Percentiles rank a stretch among this genome's conserved stretches.
phyloP scores from a whole-genome alignment of 2,797 vertebrate species.

The Onychomys arenicola region DNA sequence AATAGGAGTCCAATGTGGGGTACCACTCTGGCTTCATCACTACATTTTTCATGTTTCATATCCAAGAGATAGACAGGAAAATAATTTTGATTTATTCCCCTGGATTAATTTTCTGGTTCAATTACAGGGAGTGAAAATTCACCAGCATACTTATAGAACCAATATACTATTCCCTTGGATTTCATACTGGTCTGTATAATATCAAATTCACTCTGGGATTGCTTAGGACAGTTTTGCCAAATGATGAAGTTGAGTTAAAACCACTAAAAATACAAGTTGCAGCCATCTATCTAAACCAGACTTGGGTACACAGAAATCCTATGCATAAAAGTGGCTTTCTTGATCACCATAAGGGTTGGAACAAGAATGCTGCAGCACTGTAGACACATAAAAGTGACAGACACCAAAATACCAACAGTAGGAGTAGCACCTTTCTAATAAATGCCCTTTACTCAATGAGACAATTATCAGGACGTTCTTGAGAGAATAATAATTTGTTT shows the following conservation, averaged over 20 bases:
- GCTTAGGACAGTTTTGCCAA: background rate
- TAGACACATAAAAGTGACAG: slow-evolving; percentile 59
- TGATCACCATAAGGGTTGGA: background rate
- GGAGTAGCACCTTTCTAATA: slow-evolving; percentile 61
- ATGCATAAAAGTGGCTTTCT: slow-evolving; percentile 45
- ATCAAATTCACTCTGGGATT: background rate
- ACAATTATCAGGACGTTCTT: slow-evolving; percentile 64
- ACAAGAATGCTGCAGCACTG: slow-evolving; percentile 6
- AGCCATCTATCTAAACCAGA: background rate
- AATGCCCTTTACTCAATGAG: slow-evolving; percentile 66
- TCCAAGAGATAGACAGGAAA: background rate
- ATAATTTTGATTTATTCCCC: background rate
- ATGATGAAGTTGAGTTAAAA: background rate
- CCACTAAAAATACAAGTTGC: background rate
- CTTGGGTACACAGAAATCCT: background rate
- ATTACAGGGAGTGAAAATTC: slow-evolving; percentile 4
- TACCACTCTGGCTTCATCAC: background rate
- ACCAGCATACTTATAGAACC: background rate
- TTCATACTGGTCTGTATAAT: background rate
- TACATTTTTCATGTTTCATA: background rate
- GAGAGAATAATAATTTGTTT: slow-evolving; percentile 72
- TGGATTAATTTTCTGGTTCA: background rate
- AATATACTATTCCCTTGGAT: background rate
- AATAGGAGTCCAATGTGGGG: background rate
- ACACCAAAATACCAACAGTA: slow-evolving; percentile 68